Base-by-base conservation (phyloP, 1,140 invertebrate genomes). In the Trissolcus basalis region DNA sequence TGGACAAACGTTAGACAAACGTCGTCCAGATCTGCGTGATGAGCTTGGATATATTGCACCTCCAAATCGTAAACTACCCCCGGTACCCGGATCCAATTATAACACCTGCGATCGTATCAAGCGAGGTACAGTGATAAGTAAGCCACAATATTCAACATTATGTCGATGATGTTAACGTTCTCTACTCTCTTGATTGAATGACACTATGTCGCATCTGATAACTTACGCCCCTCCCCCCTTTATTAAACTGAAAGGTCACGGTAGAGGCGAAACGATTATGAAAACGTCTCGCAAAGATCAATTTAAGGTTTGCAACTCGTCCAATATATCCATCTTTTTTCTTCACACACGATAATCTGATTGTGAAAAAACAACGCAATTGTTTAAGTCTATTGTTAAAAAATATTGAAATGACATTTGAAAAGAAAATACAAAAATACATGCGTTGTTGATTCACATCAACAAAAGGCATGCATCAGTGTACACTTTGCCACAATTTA, bases 71-170 rank as follows among this genome's bases (percentile, higher is more conserved):
- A 96, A 97, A 87, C 90, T 96, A 44, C 96, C 95, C 7, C 95
- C 95, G 9, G 95, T 97, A 1, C 96, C 95, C 39, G 95, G 95
- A 60, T 96, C 95, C 12, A 96, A 96, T 87, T 96, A 96, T 88
- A 96, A 96, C 86, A 97, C 96, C 19, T 96, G 95, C 88, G 95
- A 96, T 90, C 91, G 95, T 80, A 96, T 96, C 89, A 96, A 96
- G 91, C 91, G 95, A 91, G 95, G 95, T 92, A 95, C 93, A 89
- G 93, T 93, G 76, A 94, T 95, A 92, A 94, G 94, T 95, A 92
- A 95, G 94, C 92, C 85, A 84, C 73, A 84, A 83, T 76, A 84
- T 75, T 79, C 80, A 83, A 87, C 80, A 82, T 79, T 85, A 81
- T 82, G 60, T 83, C 75, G 80, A 83, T 78, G 64, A 84, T 71